These are phyloP conservation scores for Ecliptopera silaceata DNA, from an alignment of 2,888 invertebrate species.

Conservation along the genomic window DNA sequence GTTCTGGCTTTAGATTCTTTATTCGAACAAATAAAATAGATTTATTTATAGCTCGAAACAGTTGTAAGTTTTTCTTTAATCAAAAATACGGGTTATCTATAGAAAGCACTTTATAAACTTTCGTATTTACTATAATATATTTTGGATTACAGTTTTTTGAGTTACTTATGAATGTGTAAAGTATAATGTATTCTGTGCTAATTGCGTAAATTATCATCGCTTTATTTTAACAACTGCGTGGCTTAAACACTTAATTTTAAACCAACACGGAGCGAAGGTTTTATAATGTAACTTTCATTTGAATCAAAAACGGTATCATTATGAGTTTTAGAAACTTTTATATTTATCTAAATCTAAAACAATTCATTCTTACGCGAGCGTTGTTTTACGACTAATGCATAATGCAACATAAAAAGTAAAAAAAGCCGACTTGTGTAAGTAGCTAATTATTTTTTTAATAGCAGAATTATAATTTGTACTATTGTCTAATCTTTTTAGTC, in stretches of 20 bases:
- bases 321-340: slow-evolving; percentile 13
- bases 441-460: neutral
- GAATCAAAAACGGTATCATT: slow-evolving; percentile 1
- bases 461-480: slow-evolving; percentile 1
- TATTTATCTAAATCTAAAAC: neutral
- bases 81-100: too few species aligned
- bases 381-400: slow-evolving; percentile 11
- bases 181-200: slow-evolving; percentile 1
- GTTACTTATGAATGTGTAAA: neutral
- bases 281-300: slow-evolving; percentile 18
- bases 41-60: too few species aligned
- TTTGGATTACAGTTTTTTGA: neutral
- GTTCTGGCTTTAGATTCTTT: neutral
- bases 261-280: slow-evolving; percentile 4
- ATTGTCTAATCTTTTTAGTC: too few species aligned
- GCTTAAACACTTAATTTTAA: slow-evolving; percentile 4
- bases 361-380: slow-evolving; percentile 2
- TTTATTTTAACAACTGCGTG: slow-evolving; percentile 8
- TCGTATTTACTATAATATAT: neutral
- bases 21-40: neutral
- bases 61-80: too few species aligned
- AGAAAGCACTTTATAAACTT: too few species aligned
- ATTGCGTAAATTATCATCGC: slow-evolving; percentile 8
- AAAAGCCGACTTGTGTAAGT: neutral
- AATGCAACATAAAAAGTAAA: slow-evolving; percentile 16